phyloP scores from a whole-genome alignment of 2,797 vertebrate genomes.

The Apodemus agrarius region DNA sequence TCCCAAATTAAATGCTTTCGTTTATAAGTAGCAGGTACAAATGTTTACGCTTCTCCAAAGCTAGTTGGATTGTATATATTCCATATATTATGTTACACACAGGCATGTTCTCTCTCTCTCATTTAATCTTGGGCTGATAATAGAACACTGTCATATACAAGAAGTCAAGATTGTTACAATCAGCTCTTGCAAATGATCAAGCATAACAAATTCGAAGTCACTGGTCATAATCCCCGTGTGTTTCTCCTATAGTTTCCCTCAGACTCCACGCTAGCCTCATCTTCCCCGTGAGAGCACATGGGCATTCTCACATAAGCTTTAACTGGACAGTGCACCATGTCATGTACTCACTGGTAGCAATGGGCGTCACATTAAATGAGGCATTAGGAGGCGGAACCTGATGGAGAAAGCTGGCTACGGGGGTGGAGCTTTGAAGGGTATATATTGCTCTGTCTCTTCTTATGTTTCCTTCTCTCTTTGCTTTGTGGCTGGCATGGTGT shows the following conservation, averaged over 20 bases:
- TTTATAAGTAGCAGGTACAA: background rate
- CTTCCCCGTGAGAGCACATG: background rate
- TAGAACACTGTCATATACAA: constrained; percentile 32
- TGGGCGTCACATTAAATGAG: background rate
- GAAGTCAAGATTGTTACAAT: constrained; percentile 42
- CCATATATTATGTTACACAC: background rate
- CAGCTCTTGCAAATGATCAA: background rate
- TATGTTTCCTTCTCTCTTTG: background rate
- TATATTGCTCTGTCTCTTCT: background rate
- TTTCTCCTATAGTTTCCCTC: background rate
- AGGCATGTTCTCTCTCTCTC: background rate
- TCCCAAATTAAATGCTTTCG: background rate
- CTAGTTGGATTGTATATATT: background rate
- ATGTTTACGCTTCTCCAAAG: background rate
- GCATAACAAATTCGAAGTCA: constrained; percentile 25
- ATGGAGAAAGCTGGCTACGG: background rate
- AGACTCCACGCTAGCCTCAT: background rate
- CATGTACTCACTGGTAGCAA: background rate
- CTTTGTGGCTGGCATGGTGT: background rate
- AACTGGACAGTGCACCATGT: background rate
- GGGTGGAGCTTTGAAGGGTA: background rate
- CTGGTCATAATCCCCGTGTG: background rate
- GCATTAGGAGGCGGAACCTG: background rate
- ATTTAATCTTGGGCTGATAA: background rate
- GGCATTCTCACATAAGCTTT: background rate